A percentile compares a stretch with the other conserved stretches of the same genome.
Evolutionary conservation across 2,888 invertebrate genomes (phyloP).

Genomic region (Scelioninae gen. 1): DNA sequence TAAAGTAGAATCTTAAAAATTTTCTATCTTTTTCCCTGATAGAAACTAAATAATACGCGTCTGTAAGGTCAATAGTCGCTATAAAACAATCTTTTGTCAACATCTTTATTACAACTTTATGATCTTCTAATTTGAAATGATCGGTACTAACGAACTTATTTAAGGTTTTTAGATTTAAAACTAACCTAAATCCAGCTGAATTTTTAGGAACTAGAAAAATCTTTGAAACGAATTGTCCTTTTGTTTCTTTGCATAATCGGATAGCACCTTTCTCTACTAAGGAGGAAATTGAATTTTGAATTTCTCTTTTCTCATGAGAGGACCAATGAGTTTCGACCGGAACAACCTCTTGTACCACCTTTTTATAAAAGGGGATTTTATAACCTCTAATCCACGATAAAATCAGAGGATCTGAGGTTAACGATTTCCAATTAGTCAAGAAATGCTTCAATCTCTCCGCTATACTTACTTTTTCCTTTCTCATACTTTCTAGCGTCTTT

Average conservation of each 20-base stretch:
- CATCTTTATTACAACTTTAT: constrained; percentile 36
- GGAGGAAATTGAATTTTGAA: constrained; percentile 1
- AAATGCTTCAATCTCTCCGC: constrained; percentile 27
- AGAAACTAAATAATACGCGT: constrained; percentile 57
- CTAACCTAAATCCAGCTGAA: constrained; percentile 38
- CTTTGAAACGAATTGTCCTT: constrained; percentile 45
- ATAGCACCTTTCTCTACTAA: constrained; percentile 19
- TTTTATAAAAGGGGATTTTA: constrained; percentile 21
- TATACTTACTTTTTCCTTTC: constrained; percentile 25
- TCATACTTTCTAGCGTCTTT: background rate
- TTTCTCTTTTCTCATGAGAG: background rate
- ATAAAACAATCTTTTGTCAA: constrained; percentile 39
- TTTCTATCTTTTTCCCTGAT: constrained; percentile 14
- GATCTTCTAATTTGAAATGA: constrained; percentile 64
- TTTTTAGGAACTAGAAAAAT: constrained; percentile 54
- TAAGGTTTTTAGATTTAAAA: constrained; percentile 53
- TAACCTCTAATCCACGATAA: constrained; percentile 43
- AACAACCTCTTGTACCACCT: constrained; percentile 10
- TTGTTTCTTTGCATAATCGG: background rate
- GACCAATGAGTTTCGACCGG: constrained; percentile 24
- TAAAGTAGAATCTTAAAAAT: constrained; percentile 65
- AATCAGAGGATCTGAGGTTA: constrained; percentile 28
- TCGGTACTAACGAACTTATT: constrained; percentile 48
- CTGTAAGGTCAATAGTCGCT: constrained; percentile 49
- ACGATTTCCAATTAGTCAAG: background rate